Evolutionary conservation across 2,113 vertebrate species (phyloP), one percentile per base, ranked within the genome.

Genomic region (Prochilodus magdalenae): DNA sequence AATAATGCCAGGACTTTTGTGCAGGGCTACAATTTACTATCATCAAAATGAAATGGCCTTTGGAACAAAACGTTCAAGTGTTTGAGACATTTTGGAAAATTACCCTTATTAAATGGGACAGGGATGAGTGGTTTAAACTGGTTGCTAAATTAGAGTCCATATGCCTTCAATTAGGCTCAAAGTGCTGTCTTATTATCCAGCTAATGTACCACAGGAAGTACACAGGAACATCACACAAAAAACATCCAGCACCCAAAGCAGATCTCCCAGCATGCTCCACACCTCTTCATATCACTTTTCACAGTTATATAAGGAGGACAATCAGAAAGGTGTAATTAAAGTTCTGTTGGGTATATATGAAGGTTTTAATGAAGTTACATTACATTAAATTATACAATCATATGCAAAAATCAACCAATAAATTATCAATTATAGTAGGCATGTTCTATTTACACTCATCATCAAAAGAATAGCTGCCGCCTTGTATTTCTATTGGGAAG

Each of bases 1-100:
- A 27, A 22, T 49, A 22, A 13, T 60, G 30, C 73, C 29, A 24
- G 63, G n/a, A 71, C 22, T 49, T 65, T 51, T 51, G 18, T 0
- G 20, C 49, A 40, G 26, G 44, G 44, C 7, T 66, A 66, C 73
- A 65, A 74, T 81, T 72, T 66, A 73, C 36, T 51, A 72, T 73
- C 36, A 73, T 57, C n/a, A 33, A 65, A 81, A 80, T 75, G 40
- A 80, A 72, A 73, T 30, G 29, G 20, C 24, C 57, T 62, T 24
- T 73, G 67, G 55, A 80, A 80, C 78, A 80, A 73, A 80, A 49
- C 44, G 27, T 49, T 18, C 67, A 29, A n/a, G 18, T 70, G 27
- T 66, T 69, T 67, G 53, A 60, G 67, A 71, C 16, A 20, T 44
- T 40, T 55, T 47, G 33, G 33, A 13, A 49, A 60, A 71, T 12